A percentile compares a stretch with the other conserved stretches of the same genome.
Conservation (phyloP, 2,888 invertebrate species). For the Dioctria linearis region DNA sequence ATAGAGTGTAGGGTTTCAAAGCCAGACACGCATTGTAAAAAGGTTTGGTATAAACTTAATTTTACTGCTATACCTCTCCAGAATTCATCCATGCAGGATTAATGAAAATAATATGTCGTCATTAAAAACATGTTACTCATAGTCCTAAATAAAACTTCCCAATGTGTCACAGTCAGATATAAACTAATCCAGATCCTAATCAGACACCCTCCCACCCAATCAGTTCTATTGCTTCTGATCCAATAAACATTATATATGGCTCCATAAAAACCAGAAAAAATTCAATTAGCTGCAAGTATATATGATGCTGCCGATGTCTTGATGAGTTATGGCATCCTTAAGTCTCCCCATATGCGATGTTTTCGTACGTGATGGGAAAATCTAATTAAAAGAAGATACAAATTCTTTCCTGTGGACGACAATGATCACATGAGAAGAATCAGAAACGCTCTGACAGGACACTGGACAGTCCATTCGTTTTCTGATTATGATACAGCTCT, state of each 20-base stretch:
- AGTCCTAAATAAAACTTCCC: too few relatives aligned
- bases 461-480: not conserved
- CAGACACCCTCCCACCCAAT: constrained; percentile 22
- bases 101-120: too few relatives aligned
- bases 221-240: constrained; percentile 12
- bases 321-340: constrained; percentile 37
- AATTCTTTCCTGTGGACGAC: constrained; percentile 44
- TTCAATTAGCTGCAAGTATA: constrained; percentile 44
- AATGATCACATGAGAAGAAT: constrained; percentile 36
- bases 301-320: constrained; percentile 26
- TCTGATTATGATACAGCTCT: constrained; percentile 18
- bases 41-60: too few relatives aligned
- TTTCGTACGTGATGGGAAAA: constrained; percentile 58
- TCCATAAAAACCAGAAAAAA: constrained; percentile 46
- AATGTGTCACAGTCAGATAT: too few relatives aligned
- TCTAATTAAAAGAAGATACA: constrained; percentile 60
- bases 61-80: too few relatives aligned
- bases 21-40: too few relatives aligned
- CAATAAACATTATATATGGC: constrained; percentile 44
- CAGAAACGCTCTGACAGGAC: not conserved
- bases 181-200: constrained; percentile 34
- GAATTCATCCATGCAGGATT: too few relatives aligned
- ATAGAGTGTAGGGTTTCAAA: too few relatives aligned
- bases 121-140: too few relatives aligned
- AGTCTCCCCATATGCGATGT: constrained; percentile 20